Evolutionary conservation across 1,140 invertebrate species (phyloP).

Genomic region (Hyles euphorbiae): DNA sequence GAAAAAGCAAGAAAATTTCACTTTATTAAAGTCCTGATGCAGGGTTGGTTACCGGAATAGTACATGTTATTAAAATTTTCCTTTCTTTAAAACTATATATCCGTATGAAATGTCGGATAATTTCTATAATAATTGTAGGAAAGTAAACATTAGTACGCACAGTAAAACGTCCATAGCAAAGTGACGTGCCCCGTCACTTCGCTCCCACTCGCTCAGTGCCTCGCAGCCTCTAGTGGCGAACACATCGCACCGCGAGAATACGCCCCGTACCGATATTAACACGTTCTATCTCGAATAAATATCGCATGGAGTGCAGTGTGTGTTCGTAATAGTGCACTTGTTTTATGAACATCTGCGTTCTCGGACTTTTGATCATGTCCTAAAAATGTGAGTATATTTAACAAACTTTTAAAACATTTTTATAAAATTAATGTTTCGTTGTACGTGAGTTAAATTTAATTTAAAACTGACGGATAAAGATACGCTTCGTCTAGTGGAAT

Average conservation of each 20-base stretch:
- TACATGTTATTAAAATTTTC: too few relatives aligned
- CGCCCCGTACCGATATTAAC: constrained; percentile 12
- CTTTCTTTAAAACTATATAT: too few relatives aligned
- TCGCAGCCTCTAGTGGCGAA: constrained; percentile 54
- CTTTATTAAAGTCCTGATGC: too few relatives aligned
- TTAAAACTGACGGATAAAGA: too few relatives aligned
- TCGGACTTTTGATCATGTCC: constrained; percentile 19
- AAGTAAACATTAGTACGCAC: too few relatives aligned
- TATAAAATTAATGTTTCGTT: too few relatives aligned
- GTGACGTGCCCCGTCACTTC: constrained; percentile 34
- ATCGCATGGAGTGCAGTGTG: constrained; percentile 58
- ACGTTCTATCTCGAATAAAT: constrained; percentile 8
- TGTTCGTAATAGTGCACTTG: constrained; percentile 28
- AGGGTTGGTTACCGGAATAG: too few relatives aligned
- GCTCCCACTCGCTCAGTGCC: constrained; percentile 52
- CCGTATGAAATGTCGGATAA: too few relatives aligned
- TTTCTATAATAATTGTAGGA: too few relatives aligned
- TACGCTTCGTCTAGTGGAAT: too few relatives aligned
- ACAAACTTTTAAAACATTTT: not conserved
- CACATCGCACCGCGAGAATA: constrained; percentile 28
- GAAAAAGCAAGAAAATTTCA: too few relatives aligned
- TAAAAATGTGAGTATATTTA: constrained; percentile 51
- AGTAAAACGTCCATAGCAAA: constrained; percentile 15
- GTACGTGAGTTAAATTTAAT: too few relatives aligned
- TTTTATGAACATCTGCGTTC: constrained; percentile 15